Evolutionary conservation across 2,797 vertebrate genomes (phyloP).

Genomic region (Chaunax sp.): DNA sequence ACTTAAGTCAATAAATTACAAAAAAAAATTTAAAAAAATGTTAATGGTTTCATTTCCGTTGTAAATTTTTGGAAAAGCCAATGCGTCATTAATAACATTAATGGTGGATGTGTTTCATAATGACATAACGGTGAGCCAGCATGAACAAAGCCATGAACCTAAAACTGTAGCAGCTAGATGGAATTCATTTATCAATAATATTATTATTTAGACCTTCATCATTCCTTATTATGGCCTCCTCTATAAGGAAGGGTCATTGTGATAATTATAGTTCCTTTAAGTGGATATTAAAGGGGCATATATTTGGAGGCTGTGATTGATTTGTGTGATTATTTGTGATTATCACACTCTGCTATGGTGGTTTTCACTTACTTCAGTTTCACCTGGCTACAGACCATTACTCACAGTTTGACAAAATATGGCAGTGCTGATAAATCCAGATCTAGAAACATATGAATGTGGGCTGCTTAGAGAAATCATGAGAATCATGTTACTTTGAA

Average conservation of each 20-base stretch:
- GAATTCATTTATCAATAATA: background rate
- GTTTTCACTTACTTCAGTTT: background rate
- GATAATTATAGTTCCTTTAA: background rate
- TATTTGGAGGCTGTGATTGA: too few relatives aligned
- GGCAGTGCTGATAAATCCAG: background rate
- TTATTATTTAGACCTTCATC: background rate
- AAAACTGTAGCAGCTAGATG: background rate
- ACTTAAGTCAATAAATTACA: constrained; percentile 10
- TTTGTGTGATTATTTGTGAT: too few relatives aligned
- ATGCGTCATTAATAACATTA: background rate
- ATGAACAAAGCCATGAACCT: background rate
- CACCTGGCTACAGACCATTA: too few relatives aligned
- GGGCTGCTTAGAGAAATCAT: too few relatives aligned
- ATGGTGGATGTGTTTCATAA: constrained; percentile 1
- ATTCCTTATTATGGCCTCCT: background rate
- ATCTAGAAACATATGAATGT: too few relatives aligned
- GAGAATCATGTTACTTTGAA: background rate
- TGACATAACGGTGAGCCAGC: background rate
- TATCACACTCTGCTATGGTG: too few relatives aligned
- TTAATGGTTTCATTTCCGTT: background rate
- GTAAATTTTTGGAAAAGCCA: background rate
- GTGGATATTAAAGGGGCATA: too few relatives aligned
- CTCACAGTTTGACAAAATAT: background rate
- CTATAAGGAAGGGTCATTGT: background rate
- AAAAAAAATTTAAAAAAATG: too few relatives aligned